Conservation (phyloP, 1,140 invertebrate species). For the Ooceraea biroi region DNA sequence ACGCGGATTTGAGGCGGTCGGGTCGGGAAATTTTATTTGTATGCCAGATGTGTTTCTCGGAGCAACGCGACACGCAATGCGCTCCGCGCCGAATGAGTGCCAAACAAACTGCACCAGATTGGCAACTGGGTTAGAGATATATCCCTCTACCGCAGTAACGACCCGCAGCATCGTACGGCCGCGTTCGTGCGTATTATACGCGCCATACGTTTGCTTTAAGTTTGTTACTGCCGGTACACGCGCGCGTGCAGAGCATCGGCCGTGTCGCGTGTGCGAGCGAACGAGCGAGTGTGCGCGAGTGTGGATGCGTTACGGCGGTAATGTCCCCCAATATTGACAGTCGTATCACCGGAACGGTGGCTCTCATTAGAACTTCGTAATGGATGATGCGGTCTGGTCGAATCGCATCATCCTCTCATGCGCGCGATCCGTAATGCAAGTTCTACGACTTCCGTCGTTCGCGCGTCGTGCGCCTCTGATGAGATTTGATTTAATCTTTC, state of each 20-base stretch:
- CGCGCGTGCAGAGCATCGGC: slow-evolving; percentile 1
- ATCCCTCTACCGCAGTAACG: slow-evolving; percentile 24
- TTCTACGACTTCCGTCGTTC: neutral
- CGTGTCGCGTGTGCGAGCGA: neutral
- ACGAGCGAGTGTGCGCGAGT: no score
- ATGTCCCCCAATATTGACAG: slow-evolving; percentile 64
- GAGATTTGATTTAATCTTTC: slow-evolving; percentile 31
- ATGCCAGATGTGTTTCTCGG: slow-evolving; percentile 71
- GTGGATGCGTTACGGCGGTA: slow-evolving; percentile 23
- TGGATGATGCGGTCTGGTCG: slow-evolving; percentile 39
- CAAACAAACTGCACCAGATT: slow-evolving; percentile 77
- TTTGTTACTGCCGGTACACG: slow-evolving; percentile 32
- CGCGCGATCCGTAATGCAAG: slow-evolving; percentile 39
- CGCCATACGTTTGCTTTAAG: slow-evolving; percentile 62
- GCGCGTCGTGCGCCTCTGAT: neutral
- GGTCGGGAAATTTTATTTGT: slow-evolving; percentile 70
- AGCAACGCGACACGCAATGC: slow-evolving; percentile 67
- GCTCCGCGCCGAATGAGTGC: slow-evolving; percentile 71
- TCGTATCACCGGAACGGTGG: slow-evolving; percentile 36
- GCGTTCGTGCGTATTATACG: slow-evolving; percentile 37
- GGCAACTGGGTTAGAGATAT: slow-evolving; percentile 78
- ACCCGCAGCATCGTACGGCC: slow-evolving; percentile 30
- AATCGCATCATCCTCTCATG: slow-evolving; percentile 1
- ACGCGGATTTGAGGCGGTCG: neutral
- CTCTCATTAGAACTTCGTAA: slow-evolving; percentile 61